Evolutionary conservation across 2,797 vertebrate genomes (phyloP).

Genomic region (Limnodromus scolopaceus): DNA sequence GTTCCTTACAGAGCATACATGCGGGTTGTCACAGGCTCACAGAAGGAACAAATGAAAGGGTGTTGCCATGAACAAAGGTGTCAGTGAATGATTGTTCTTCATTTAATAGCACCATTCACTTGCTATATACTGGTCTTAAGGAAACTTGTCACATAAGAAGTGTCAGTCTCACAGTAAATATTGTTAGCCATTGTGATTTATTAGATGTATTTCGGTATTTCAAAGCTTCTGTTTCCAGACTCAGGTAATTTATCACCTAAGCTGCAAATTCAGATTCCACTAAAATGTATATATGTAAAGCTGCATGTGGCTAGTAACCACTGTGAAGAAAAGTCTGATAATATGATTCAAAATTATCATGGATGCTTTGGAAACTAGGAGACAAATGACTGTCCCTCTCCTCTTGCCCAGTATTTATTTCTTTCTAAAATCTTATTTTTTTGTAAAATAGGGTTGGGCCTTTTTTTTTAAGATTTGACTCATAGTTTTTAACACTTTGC

Average conservation of each 20-base stretch:
- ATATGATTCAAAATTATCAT: background rate
- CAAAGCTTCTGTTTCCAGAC: background rate
- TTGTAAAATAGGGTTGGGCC: background rate
- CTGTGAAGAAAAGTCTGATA: background rate
- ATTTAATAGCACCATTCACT: background rate
- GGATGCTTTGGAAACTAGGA: background rate
- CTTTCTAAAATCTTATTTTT: background rate
- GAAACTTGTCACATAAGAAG: background rate
- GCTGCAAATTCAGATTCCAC: background rate
- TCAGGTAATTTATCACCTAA: background rate
- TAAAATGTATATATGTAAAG: background rate
- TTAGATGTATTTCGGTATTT: background rate
- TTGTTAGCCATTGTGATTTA: background rate
- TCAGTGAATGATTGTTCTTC: background rate
- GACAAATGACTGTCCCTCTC: background rate
- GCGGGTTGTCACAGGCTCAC: background rate
- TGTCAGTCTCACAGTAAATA: background rate
- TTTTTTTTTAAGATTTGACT: background rate
- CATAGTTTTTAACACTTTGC: background rate
- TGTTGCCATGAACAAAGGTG: background rate
- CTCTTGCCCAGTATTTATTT: background rate
- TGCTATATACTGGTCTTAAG: background rate
- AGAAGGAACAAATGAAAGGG: background rate
- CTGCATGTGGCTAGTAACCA: background rate
- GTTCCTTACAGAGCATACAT: background rate